Percentiles rank a stretch among this genome's conserved stretches.
Conservation (phyloP, 2,888 invertebrate genomes). For the Drosophila nr. medialis region DNA sequence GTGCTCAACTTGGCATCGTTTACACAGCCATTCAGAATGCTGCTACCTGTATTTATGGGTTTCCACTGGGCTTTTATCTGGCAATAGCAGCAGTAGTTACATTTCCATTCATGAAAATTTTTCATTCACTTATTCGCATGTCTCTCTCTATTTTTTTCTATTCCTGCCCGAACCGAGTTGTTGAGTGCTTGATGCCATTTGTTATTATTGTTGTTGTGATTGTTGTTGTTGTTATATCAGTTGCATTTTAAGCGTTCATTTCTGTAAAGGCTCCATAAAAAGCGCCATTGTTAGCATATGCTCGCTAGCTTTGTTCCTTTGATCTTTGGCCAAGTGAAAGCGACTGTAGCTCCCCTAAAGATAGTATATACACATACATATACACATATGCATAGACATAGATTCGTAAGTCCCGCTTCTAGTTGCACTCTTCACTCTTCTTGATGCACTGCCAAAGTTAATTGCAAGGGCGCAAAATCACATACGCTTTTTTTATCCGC, state of each 20-base stretch:
- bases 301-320: slow-evolving; percentile 59
- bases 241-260: slow-evolving; percentile 65
- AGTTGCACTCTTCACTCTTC: slow-evolving; percentile 33
- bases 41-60: slow-evolving; percentile 77
- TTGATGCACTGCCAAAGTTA: slow-evolving; percentile 66
- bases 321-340: slow-evolving; percentile 78
- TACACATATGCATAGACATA: neutral
- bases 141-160: slow-evolving; percentile 5
- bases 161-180: slow-evolving; percentile 30
- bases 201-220: slow-evolving; percentile 59
- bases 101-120: slow-evolving; percentile 78
- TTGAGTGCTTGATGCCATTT: slow-evolving; percentile 63
- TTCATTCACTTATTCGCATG: slow-evolving; percentile 72
- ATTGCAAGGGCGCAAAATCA: slow-evolving; percentile 66
- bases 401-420: slow-evolving; percentile 16
- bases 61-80: slow-evolving; percentile 72
- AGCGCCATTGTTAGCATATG: slow-evolving; percentile 73
- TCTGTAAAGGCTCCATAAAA: slow-evolving; percentile 42
- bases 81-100: slow-evolving; percentile 64
- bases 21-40: slow-evolving; percentile 66
- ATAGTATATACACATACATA: slow-evolving; percentile 12
- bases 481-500: slow-evolving; percentile 4
- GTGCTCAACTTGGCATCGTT: slow-evolving; percentile 65
- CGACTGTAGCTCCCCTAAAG: slow-evolving; percentile 58
- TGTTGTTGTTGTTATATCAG: slow-evolving; percentile 23